Percentiles rank a stretch among this genome's conserved stretches.
Evolutionary conservation across 2,113 vertebrate genomes (phyloP).

Genomic region (Cyrtonyx montezumae): DNA sequence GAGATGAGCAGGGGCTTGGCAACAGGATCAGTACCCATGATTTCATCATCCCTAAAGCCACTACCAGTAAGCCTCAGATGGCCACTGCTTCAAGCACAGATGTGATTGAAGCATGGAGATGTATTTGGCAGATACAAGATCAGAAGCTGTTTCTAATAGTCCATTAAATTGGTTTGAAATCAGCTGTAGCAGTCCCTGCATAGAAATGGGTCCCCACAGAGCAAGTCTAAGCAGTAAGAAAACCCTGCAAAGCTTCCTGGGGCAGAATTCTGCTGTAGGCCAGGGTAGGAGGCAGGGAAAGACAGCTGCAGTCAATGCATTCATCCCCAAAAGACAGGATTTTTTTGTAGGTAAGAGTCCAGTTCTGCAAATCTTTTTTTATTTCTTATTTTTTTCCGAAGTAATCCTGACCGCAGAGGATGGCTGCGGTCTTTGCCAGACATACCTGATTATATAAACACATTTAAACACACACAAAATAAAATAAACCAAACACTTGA

Average conservation of each 20-base stretch:
- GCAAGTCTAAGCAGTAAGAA: neutral
- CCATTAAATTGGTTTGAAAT: neutral
- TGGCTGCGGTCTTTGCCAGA: neutral
- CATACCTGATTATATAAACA: neutral
- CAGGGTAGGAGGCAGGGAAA: neutral
- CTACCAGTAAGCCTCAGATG: accelerated
- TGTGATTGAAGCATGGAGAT: neutral
- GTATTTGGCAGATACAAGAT: neutral
- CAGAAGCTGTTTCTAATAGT: neutral
- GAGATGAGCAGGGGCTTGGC: too few species aligned
- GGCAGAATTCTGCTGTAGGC: neutral
- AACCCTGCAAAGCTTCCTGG: neutral
- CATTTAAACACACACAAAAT: neutral
- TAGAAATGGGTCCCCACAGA: accelerated
- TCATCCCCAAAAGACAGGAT: neutral
- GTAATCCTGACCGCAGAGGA: neutral
- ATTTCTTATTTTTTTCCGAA: neutral
- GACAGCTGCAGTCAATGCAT: neutral
- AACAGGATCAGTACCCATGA: neutral
- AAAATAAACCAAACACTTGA: neutral
- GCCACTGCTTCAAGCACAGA: neutral
- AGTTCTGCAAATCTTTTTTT: neutral
- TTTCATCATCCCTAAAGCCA: accelerated
- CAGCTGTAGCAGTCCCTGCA: neutral
- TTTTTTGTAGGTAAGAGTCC: neutral